Evolutionary conservation across 2,888 invertebrate species (phyloP), one percentile per base, ranked within the genome.

Genomic region (Eupithecia subfuscata): DNA sequence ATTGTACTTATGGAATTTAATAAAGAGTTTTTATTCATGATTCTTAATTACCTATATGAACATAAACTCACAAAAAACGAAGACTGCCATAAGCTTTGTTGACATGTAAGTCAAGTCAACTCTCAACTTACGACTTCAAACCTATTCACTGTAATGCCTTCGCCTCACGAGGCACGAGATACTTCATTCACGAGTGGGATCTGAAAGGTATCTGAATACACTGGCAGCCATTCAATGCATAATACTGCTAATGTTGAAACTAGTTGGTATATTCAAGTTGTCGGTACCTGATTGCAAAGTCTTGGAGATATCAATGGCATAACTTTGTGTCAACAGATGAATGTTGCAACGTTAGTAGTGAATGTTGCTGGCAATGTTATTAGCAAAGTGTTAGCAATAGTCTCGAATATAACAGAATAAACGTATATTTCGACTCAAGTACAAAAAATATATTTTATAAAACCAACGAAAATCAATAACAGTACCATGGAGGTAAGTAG

Each of bases 121-220:
- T 48, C n/a, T 48, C 48, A n/a, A n/a, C n/a, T 48, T 48, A n/a
- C n/a, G 16, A 48, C 48, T 48, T 48, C 48, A 48, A 48, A 48
- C 48, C 3, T 48, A 48, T 48, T 48, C 45, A 45, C n/a, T n/a
- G 52, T 52, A n/a, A 52, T 2, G 9, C n/a, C 48, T 18, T n/a
- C 48, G 48, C 48, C 7, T n/a, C 52, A 52, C 5, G 22, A 22
- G 22, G 34, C 56, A 72, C 65, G 60, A 68, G 45, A 52, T 72
- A 64, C 69, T 63, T 71, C 71, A 3, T 45, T 56, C 48, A 43
- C 73, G 73, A 73, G 70, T 69, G 73, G 52, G 69, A 69, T 30
- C 52, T 52, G 75, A 74, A 75, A 73, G 75, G 63, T 74, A 77
- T 70, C 73, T 74, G 71, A 74, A 77, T 79, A 52, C 63, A 63